Evolutionary conservation across 2,888 invertebrate genomes (phyloP).

Genomic region (Ormyrus rosae): DNA sequence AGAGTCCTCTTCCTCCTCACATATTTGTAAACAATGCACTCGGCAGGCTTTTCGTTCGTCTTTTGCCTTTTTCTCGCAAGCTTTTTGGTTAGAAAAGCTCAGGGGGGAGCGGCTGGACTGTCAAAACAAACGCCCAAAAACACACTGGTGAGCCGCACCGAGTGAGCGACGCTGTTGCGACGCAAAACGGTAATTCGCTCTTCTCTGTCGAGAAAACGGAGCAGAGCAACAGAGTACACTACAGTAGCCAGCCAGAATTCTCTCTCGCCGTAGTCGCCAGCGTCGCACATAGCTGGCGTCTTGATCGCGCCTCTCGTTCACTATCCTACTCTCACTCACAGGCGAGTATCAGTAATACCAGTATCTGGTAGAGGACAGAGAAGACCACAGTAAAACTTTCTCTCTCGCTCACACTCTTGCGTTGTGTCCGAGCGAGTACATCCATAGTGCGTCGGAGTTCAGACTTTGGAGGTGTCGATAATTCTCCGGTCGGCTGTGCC

Average conservation of each 20-base stretch:
- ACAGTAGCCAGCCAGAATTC: neutral
- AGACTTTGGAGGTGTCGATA: conserved; percentile 21
- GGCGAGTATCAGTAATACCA: too few relatives aligned
- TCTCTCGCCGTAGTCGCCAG: neutral
- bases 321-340: too few relatives aligned
- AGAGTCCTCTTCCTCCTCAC: neutral
- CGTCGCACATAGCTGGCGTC: conserved; percentile 32
- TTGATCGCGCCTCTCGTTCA: neutral
- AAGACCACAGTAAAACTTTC: too few relatives aligned
- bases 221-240: neutral
- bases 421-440: neutral
- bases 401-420: too few relatives aligned
- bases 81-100: conserved; percentile 34
- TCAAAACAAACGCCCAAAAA: conserved; percentile 45
- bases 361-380: too few relatives aligned
- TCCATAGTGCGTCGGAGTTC: neutral
- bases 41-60: too few relatives aligned
- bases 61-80: too few relatives aligned
- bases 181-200: conserved; percentile 43
- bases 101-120: neutral
- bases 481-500: neutral
- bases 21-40: neutral
- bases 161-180: conserved; percentile 24
- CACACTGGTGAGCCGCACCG: neutral
- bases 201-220: conserved; percentile 33